These are phyloP conservation scores for rabbit (Oryctolagus cuniculus) DNA, from an alignment of 2,113 vertebrate species.

Conservation along the genomic window mOryCun1.1 NC_091441.1:80902001-80902500, in stretches of 20 bases:
- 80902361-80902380: background rate
- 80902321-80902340: conserved; percentile 3
- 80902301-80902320: conserved; percentile 51
- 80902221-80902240: background rate
- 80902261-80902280: background rate
- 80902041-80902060: background rate
- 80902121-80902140: background rate
- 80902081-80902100: conserved; percentile 45
- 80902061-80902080: background rate
- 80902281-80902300: background rate
- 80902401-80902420: conserved; percentile 2
- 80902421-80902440: background rate
- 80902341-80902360: conserved; percentile 4
- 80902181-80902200: background rate
- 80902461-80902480: background rate
- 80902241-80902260: background rate
- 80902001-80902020: background rate
- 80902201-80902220: background rate
- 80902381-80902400: conserved; percentile 47
- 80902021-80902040: background rate
- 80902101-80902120: background rate
- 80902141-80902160: conserved; percentile 11
- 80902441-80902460: conserved; percentile 29
- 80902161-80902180: background rate
- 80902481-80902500: background rate